phyloP scores from a whole-genome alignment of 2,888 invertebrate species.

The Byasa hedistus region DNA sequence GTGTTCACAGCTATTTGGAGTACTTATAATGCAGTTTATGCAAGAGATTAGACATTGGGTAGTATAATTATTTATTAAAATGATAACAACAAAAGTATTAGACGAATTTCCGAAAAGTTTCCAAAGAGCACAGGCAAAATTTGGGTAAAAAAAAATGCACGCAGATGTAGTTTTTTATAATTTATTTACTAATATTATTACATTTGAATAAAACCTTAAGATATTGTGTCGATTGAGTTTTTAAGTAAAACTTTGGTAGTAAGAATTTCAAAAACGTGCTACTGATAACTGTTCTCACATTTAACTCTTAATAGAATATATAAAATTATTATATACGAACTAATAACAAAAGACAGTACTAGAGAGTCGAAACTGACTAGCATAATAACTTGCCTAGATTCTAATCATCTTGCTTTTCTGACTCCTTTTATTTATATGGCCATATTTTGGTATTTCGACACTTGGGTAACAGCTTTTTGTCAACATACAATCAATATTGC shows the following conservation, averaged over 20 bases:
- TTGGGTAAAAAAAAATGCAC: no score
- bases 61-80: no score
- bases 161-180: no score
- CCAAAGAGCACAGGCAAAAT: no score
- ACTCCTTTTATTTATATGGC: background rate
- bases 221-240: background rate
- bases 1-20: no score
- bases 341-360: constrained; percentile 9
- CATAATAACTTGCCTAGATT: constrained; percentile 5
- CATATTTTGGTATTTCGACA: background rate
- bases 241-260: background rate
- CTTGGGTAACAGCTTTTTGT: background rate
- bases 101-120: no score
- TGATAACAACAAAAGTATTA: no score
- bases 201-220: no score
- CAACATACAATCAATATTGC: no score
- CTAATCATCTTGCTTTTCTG: background rate
- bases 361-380: constrained; percentile 29
- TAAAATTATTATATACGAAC: background rate
- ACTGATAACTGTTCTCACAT: background rate
- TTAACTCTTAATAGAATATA: background rate
- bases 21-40: no score
- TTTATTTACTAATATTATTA: no score
- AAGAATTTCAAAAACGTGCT: background rate
- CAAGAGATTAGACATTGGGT: no score